Evolutionary conservation across 2,888 invertebrate genomes (phyloP).

Genomic region (Chydorus sphaericus): DNA sequence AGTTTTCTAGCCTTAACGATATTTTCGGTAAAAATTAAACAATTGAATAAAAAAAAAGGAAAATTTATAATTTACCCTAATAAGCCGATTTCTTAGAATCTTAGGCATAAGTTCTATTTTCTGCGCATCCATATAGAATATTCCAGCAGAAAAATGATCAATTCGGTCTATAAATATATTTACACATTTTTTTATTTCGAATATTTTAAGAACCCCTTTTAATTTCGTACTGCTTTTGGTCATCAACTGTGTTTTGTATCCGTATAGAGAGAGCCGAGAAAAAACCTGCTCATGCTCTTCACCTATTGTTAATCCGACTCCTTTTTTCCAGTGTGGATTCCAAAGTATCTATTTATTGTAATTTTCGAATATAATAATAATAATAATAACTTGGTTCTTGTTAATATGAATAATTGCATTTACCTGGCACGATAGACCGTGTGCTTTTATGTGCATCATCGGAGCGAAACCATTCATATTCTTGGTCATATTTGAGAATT

Average conservation of each 20-base stretch:
- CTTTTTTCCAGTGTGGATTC: not conserved
- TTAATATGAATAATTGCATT: not conserved
- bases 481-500: not conserved
- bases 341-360: not conserved
- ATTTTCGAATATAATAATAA: too few species aligned
- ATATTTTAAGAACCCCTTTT: not conserved
- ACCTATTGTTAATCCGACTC: not conserved
- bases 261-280: not conserved
- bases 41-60: too few species aligned
- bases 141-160: not conserved
- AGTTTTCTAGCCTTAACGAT: too few species aligned
- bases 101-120: not conserved
- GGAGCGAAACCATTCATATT: not conserved
- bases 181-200: not conserved
- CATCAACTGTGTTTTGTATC: not conserved
- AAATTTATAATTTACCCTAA: not conserved
- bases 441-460: not conserved
- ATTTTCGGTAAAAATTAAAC: too few species aligned
- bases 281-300: not conserved
- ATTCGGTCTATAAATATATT: not conserved
- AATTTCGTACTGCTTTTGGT: not conserved
- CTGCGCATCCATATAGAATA: not conserved
- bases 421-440: not conserved
- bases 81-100: not conserved
- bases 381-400: not conserved